phyloP scores from a whole-genome alignment of 2,888 invertebrate species.

The Lasius fuliginosus region DNA sequence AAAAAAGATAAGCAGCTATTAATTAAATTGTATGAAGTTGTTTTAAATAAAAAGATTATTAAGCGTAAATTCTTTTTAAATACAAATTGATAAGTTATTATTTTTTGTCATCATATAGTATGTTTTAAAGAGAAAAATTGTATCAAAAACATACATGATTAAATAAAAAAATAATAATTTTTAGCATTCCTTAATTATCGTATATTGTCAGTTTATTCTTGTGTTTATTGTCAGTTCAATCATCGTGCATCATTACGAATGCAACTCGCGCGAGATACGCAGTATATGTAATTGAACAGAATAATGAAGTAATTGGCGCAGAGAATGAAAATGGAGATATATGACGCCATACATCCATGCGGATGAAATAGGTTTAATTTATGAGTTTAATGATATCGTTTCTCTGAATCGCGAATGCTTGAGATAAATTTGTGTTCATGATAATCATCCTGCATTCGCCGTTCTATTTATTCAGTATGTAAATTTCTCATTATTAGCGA shows the following conservation, averaged over 20 bases:
- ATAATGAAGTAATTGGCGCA: conserved; percentile 48
- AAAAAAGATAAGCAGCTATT: background rate
- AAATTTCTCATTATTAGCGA: background rate
- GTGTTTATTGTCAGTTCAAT: conserved; percentile 19
- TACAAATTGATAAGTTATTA: background rate
- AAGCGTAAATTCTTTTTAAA: background rate
- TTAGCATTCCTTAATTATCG: conserved; percentile 9
- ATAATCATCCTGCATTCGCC: background rate
- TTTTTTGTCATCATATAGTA: background rate
- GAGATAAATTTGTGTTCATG: conserved; percentile 9
- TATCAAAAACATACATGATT: background rate
- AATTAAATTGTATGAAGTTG: background rate
- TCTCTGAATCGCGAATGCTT: conserved; percentile 13
- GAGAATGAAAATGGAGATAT: conserved; percentile 43
- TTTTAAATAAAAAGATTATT: background rate
- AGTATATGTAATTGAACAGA: conserved; percentile 52
- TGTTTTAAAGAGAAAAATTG: background rate
- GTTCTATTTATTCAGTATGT: background rate
- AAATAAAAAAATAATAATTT: background rate
- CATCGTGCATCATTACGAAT: conserved; percentile 29
- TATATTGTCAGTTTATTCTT: background rate
- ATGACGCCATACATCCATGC: conserved; percentile 43
- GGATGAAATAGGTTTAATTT: conserved; percentile 48
- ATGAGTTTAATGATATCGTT: conserved; percentile 39
- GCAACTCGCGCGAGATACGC: conserved; percentile 40